Base-by-base conservation (phyloP, 2,888 invertebrate genomes). In the Tryphoninae sp. region DNA sequence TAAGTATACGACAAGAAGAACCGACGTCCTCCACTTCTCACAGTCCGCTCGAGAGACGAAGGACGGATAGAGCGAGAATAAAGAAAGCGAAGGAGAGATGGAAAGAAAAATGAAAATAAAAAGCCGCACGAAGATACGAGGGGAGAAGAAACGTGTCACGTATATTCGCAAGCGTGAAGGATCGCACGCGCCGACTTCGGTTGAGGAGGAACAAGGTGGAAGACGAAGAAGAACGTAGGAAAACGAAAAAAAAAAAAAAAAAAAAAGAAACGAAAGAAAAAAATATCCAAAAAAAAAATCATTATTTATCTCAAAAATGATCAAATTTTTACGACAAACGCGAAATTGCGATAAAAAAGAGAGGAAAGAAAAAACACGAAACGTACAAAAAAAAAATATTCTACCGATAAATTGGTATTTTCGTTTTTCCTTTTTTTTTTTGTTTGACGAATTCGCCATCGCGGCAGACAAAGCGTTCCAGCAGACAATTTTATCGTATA, bases 21-120 rank as follows among this genome's bases (percentile, higher is more conserved):
- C 33, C 78, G 81, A 81, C 75, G 81, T 78, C 78, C 78, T 78
- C 74, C 11, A 59, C 81, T 81, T 81, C 82, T 82, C 78, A 78
- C 79, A 79, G 81, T 71, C 75, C 59, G 65, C 26, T 62, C 53
- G 74, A 62, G 40, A 58, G 49, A 11, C 6, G 33, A 72, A 67
- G 55, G 33, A 71, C 33, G 13, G 59, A 59, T 59, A 59, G 64
- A 45, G 33, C 42, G 45, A 65, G 45, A 19, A 42, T 64, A 19
- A 33, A 78, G 9, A 33, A 22, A 59, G 2, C 22, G 40, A 40
- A 11, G 23, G 19, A 55, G 55, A 55, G 19, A 16, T 8, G 19
- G 8, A 19, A 22, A 19, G 6, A 55, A 19, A 55, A 55, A 19
- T 2, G 19, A 55, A 22, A 55, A 55, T 19, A 9, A 16, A 23